A percentile compares a stretch with the other conserved stretches of the same genome.
phyloP scores from a whole-genome alignment of 1,140 invertebrate species.

The Solenopsis invicta region DNA sequence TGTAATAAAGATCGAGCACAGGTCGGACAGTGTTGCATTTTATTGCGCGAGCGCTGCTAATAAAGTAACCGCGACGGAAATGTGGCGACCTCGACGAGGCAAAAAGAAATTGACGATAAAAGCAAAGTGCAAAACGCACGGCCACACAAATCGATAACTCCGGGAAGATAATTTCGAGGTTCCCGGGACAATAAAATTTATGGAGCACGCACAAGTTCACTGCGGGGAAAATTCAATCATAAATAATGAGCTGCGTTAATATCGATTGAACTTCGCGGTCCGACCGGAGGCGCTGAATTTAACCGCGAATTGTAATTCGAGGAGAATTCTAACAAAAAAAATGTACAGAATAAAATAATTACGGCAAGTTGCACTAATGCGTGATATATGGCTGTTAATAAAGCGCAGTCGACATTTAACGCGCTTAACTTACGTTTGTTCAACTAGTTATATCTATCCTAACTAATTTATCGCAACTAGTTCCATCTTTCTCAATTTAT shows the following conservation, averaged over 20 bases:
- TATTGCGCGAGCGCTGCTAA: neutral
- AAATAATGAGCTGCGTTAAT: slow-evolving; percentile 51
- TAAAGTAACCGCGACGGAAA: slow-evolving; percentile 12
- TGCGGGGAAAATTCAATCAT: slow-evolving; percentile 48
- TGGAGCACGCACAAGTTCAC: slow-evolving; percentile 25
- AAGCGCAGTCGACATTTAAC: neutral
- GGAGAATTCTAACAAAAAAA: neutral
- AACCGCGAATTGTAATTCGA: slow-evolving; percentile 19
- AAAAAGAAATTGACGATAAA: slow-evolving; percentile 32
- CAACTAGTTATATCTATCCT: neutral
- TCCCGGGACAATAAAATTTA: slow-evolving; percentile 52
- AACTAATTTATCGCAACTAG: neutral
- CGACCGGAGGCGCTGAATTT: slow-evolving; percentile 25
- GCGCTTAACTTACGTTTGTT: neutral
- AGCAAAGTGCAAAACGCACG: slow-evolving; percentile 8
- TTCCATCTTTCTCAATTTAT: slow-evolving; percentile 21
- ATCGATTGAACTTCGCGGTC: slow-evolving; percentile 24
- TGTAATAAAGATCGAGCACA: slow-evolving; percentile 3
- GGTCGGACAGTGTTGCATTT: neutral
- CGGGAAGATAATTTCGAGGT: slow-evolving; percentile 43
- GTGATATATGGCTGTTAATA: neutral
- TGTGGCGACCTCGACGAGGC: neutral
- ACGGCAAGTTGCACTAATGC: neutral
- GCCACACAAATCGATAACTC: slow-evolving; percentile 17
- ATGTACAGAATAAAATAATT: slow-evolving; percentile 9